phyloP scores from a whole-genome alignment of 2,797 vertebrate genomes.

The Brachyrhaphis roseni region DNA sequence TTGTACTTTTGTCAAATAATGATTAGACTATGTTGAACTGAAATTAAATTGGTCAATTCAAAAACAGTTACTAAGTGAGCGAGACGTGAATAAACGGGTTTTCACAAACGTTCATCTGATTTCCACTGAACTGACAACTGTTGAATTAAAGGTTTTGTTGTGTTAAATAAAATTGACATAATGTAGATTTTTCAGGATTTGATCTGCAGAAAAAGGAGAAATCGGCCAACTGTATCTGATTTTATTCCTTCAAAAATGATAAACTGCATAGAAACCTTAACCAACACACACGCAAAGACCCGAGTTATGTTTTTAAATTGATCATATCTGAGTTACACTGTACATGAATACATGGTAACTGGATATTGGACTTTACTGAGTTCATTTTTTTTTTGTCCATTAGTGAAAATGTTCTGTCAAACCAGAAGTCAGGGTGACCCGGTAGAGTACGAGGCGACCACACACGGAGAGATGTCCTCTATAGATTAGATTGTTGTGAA shows the following conservation, averaged over 20 bases:
- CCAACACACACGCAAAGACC: not conserved
- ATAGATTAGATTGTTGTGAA: conserved; percentile 16
- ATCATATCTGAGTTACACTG: not conserved
- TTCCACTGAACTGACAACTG: not conserved
- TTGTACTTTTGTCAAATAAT: not conserved
- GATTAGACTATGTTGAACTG: too few species aligned
- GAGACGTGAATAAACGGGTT: too few species aligned
- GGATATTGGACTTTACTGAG: not conserved
- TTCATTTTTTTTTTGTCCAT: not conserved
- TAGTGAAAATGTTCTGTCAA: conserved; percentile 6
- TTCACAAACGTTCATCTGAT: not conserved
- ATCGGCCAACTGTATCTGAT: not conserved
- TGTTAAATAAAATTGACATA: not conserved
- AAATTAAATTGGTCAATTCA: too few species aligned
- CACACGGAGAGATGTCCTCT: not conserved
- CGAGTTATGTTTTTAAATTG: not conserved
- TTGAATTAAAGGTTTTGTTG: not conserved
- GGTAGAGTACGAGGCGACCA: not conserved
- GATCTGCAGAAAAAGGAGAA: not conserved
- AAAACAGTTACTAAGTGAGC: too few species aligned
- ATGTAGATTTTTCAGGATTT: not conserved
- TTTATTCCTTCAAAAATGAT: not conserved
- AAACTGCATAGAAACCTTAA: not conserved
- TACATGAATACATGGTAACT: not conserved
- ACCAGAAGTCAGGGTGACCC: conserved; percentile 22